Conservation (phyloP, 2,113 vertebrate genomes). For the Jaculus jaculus region DNA sequence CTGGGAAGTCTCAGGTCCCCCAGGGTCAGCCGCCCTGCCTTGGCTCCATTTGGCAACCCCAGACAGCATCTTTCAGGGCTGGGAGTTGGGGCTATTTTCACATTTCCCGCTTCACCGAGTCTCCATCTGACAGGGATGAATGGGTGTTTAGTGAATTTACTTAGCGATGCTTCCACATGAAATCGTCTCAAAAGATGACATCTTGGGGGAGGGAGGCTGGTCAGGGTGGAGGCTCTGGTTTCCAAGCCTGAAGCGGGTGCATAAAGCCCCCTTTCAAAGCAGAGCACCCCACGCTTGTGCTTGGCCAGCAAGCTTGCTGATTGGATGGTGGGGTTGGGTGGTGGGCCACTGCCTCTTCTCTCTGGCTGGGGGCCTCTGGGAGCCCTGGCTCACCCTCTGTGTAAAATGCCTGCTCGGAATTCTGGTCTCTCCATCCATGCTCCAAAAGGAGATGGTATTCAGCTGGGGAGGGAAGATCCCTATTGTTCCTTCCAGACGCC, state of each 20-base stretch:
- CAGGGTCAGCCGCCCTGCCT: conserved; percentile 65
- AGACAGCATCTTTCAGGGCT: conserved; percentile 78
- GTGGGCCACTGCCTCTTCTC: not conserved
- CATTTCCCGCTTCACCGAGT: conserved; percentile 85
- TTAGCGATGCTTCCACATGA: conserved; percentile 89
- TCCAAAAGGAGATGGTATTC: not conserved
- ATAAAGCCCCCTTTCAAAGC: conserved; percentile 78
- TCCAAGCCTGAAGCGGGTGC: conserved; percentile 68
- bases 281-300: conserved; percentile 44
- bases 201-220: conserved; percentile 57
- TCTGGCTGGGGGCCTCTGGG: not conserved
- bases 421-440: not conserved
- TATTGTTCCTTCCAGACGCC: conserved; percentile 36
- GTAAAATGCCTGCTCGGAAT: not conserved
- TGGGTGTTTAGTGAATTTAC: conserved; percentile 88
- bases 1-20: conserved; percentile 57
- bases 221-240: not conserved
- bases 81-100: conserved; percentile 84
- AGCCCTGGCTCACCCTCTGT: not conserved
- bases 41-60: conserved; percentile 78
- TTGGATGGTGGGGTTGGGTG: conserved; percentile 40
- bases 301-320: conserved; percentile 48
- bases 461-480: conserved; percentile 2
- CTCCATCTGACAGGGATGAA: conserved; percentile 84
- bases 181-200: conserved; percentile 85